Evolutionary conservation across 2,888 invertebrate genomes (phyloP).

Genomic region (Agrochola circellaris): DNA sequence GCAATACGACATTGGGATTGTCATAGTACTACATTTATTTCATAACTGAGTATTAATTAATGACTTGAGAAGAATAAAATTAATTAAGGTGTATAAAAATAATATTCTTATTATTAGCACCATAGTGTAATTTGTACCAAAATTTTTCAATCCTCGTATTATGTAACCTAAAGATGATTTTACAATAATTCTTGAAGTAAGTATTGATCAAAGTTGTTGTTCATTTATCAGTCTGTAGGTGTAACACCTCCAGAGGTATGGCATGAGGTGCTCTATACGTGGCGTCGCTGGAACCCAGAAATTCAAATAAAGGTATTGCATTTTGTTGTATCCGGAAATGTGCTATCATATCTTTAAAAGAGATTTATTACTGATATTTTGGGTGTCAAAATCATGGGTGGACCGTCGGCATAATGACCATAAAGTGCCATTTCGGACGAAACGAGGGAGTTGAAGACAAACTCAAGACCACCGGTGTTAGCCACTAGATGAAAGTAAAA

Average conservation of each 20-base stretch:
- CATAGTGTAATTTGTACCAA: background rate
- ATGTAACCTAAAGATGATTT: background rate
- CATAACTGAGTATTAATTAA: background rate
- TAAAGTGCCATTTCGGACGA: constrained; percentile 3
- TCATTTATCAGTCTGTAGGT: background rate
- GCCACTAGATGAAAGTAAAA: background rate
- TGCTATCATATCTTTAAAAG: background rate
- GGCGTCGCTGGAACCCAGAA: background rate
- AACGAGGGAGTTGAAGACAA: constrained; percentile 1
- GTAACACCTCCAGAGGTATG: background rate
- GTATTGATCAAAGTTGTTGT: background rate
- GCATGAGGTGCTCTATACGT: background rate
- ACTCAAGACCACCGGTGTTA: background rate
- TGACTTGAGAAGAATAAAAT: background rate
- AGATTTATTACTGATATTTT: background rate
- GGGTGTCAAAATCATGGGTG: constrained; percentile 8
- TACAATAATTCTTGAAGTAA: background rate
- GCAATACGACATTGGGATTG: constrained; percentile 40
- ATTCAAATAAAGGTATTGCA: background rate
- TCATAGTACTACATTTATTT: constrained; percentile 15
- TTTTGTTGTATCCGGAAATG: background rate
- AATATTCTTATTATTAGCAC: background rate
- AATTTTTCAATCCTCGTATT: background rate
- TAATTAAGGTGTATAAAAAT: background rate
- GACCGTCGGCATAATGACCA: background rate